phyloP scores from a whole-genome alignment of 2,113 vertebrate species.

The Anhinga rufa region DNA sequence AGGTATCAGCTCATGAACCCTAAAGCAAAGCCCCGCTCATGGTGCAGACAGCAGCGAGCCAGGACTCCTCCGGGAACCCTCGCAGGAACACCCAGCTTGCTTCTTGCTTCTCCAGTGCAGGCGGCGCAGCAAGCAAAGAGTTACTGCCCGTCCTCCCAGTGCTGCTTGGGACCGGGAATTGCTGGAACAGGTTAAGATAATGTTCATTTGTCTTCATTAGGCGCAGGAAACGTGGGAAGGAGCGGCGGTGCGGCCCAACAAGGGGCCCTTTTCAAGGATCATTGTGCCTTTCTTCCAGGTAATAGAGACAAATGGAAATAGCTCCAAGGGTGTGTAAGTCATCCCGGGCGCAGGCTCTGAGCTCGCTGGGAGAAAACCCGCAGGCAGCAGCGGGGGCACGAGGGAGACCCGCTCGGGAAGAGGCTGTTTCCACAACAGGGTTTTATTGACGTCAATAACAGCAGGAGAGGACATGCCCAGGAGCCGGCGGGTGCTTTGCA shows the following conservation, averaged over 20 bases:
- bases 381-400: fast-evolving
- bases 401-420: fast-evolving
- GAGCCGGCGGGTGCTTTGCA: fast-evolving
- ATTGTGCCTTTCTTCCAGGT: neutral
- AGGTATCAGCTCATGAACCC: neutral
- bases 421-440: neutral
- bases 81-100: neutral
- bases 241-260: neutral
- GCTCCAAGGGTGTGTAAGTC: neutral
- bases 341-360: neutral
- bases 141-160: neutral
- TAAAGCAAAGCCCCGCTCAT: fast-evolving
- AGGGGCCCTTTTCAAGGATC: constrained; percentile 15
- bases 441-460: neutral
- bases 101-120: neutral
- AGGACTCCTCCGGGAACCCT: too few species aligned
- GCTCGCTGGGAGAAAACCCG: neutral
- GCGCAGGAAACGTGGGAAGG: neutral
- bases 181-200: neutral
- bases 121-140: neutral
- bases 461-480: neutral
- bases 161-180: neutral
- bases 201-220: neutral
- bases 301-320: neutral
- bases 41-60: neutral